Evolutionary conservation across 2,797 vertebrate genomes (phyloP), one percentile per base, ranked within the genome.

Genomic region (Onychomys torridus): DNA sequence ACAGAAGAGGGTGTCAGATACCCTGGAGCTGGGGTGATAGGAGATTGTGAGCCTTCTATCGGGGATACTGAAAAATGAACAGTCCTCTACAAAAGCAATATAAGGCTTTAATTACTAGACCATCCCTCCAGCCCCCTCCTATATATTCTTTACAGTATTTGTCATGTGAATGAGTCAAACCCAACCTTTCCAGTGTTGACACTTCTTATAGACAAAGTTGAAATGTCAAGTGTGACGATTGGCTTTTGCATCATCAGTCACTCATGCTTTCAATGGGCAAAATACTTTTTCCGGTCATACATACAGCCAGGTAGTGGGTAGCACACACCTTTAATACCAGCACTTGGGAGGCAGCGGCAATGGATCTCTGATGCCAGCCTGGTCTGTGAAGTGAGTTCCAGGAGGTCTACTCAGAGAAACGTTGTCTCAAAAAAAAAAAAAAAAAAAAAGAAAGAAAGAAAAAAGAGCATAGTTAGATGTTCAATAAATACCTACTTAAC

Each of bases 201-300:
- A n/a, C 55, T 78, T 43, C 43, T 71, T 7, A 8, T 25, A 78
- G 37, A 86, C 43, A 85, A 81, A 82, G 9, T 0, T 34, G 43
- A 71, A 78, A 76, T 90, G 9, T 40, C 76, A 34, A 89, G 40
- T 93, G 46, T 27, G 77, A 19, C 37, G 21, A 5, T 77, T 67
- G 71, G 49, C 25, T 1, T 89, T 89, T 65, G 57, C 8, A 88
- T 19, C 14, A 4, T 27, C 75, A 37, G 49, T 23, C 59, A 43
- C 10, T 91, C 14, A 34, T 63, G 37, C 78, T 93, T 97, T 93
- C n/a, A 96, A 32, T 84, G 89, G 34, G 57, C 37, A 73, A 84
- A 93, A 13, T 52, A 10, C 52, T 57, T 34, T 65, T 49, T 86
- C 34, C 19, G 55, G 23, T 32, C 65, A n/a, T 59, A 86, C 14